Conservation (phyloP, 2,888 invertebrate genomes). For the Acanthosoma haemorrhoidale region DNA sequence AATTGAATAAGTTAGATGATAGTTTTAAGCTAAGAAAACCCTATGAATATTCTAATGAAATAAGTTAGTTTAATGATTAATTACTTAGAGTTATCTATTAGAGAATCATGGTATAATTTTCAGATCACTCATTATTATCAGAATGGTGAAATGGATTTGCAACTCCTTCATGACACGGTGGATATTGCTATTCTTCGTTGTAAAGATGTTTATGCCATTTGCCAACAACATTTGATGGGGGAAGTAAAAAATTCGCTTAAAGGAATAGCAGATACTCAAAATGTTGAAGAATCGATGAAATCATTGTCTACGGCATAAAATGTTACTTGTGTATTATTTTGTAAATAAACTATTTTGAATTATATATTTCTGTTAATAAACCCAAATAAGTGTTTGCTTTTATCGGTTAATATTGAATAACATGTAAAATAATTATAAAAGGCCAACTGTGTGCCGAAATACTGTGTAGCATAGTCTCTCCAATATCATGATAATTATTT, state of each 20-base stretch:
- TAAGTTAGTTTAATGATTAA: not conserved
- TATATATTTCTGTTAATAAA: no score
- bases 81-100: no score
- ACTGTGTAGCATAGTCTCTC: no score
- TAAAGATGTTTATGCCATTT: constrained; percentile 20
- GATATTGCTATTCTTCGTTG: not conserved
- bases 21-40: no score
- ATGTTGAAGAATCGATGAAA: constrained; percentile 18
- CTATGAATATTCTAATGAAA: no score
- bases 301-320: not conserved
- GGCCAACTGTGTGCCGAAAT: no score
- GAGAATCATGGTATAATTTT: no score
- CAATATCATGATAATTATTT: no score
- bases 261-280: not conserved
- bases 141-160: constrained; percentile 16
- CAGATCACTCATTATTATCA: constrained; percentile 26
- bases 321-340: not conserved
- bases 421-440: no score
- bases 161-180: not conserved
- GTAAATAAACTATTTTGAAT: not conserved
- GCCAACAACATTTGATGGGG: not conserved
- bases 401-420: no score
- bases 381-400: no score
- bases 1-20: no score
- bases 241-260: constrained; percentile 14